Conservation (phyloP, 2,888 invertebrate genomes). For the Agonopterix alstromeriana region DNA sequence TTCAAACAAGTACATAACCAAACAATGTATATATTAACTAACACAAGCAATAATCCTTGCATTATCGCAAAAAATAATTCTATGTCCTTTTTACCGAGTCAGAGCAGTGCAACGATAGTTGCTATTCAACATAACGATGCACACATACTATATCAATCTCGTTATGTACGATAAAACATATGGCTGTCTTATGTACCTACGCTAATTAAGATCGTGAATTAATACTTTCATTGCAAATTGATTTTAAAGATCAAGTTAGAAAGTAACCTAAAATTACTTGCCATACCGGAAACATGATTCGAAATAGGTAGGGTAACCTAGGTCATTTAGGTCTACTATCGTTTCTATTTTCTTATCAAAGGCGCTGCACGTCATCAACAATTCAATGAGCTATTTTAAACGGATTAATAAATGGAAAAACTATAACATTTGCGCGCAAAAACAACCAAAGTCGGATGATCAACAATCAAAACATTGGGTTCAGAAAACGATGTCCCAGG, state of each 20-base stretch:
- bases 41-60: constrained; percentile 27
- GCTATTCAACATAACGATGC: constrained; percentile 14
- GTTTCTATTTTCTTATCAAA: constrained; percentile 36
- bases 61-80: constrained; percentile 22
- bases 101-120: constrained; percentile 28
- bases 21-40: constrained; percentile 25
- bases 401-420: constrained; percentile 23
- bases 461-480: constrained; percentile 58
- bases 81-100: constrained; percentile 12
- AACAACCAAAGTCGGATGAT: constrained; percentile 27
- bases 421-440: constrained; percentile 27
- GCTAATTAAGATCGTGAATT: constrained; percentile 18
- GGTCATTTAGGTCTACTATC: constrained; percentile 64
- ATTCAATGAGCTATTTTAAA: constrained; percentile 30
- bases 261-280: constrained; percentile 55
- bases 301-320: constrained; percentile 54
- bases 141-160: constrained; percentile 23
- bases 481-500: constrained; percentile 50
- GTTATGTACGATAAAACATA: constrained; percentile 24
- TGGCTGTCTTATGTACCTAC: constrained; percentile 12
- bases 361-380: constrained; percentile 38
- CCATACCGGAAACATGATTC: constrained; percentile 44
- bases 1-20: constrained; percentile 44
- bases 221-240: constrained; percentile 28
- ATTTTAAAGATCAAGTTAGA: constrained; percentile 31